Conservation (phyloP, 2,113 vertebrate species). For the Bambusicola thoracicus region DNA sequence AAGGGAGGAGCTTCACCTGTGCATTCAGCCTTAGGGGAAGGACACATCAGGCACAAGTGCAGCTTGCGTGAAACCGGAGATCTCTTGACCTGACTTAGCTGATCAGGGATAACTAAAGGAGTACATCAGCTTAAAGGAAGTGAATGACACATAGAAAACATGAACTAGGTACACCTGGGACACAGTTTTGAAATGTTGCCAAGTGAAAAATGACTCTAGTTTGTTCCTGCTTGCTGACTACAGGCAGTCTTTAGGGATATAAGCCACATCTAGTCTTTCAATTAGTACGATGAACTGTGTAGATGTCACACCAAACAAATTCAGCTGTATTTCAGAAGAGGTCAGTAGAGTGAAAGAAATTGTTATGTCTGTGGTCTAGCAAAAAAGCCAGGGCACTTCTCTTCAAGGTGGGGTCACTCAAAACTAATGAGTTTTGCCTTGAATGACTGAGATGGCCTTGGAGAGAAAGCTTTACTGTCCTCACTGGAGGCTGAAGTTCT, state of each 20-base stretch:
- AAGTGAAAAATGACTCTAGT: slow-evolving; percentile 24
- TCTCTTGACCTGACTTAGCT: slow-evolving; percentile 43
- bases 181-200: slow-evolving; percentile 21
- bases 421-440: background rate
- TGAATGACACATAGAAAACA: slow-evolving; percentile 15
- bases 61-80: slow-evolving; percentile 8
- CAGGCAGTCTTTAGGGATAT: slow-evolving; percentile 8
- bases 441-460: background rate
- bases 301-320: slow-evolving; percentile 2
- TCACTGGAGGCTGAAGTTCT: background rate
- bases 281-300: slow-evolving; percentile 34
- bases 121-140: slow-evolving; percentile 50
- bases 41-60: background rate
- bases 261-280: slow-evolving; percentile 48
- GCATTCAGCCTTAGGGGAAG: background rate
- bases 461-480: background rate
- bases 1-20: background rate
- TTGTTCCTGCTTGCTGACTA: slow-evolving; percentile 7
- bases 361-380: background rate
- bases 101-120: slow-evolving; percentile 39
- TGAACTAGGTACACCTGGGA: slow-evolving; percentile 12
- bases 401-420: background rate
- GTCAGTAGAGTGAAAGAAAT: slow-evolving; percentile 59
- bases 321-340: slow-evolving; percentile 55
- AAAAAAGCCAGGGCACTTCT: background rate